phyloP scores from a whole-genome alignment of 1,140 invertebrate species.

The Oryzaephilus surinamensis region DNA sequence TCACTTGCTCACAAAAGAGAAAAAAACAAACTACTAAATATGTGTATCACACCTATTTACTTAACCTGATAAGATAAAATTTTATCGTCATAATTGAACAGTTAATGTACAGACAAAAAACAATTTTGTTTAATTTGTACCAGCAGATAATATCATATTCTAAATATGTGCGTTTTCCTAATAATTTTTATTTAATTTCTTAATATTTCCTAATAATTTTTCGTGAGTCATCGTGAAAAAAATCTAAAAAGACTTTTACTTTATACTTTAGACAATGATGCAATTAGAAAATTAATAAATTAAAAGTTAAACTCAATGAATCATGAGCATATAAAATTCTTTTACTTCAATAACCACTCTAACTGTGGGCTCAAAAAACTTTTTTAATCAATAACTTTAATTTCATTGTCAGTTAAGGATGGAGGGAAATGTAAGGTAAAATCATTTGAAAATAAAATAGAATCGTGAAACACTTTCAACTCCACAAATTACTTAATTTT shows the following conservation, averaged over 20 bases:
- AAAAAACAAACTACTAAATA: background rate
- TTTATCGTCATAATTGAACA: constrained; percentile 14
- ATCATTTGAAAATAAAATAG: constrained; percentile 5
- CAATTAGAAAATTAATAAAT: background rate
- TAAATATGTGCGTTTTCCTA: background rate
- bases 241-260: background rate
- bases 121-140: background rate
- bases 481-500: constrained; percentile 14
- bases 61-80: constrained; percentile 17
- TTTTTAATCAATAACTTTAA: constrained; percentile 19
- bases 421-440: constrained; percentile 4
- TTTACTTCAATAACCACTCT: too few relatives aligned
- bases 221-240: background rate
- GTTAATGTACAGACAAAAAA: too few relatives aligned
- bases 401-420: constrained; percentile 12
- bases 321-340: too few relatives aligned
- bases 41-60: constrained; percentile 8
- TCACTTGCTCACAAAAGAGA: background rate
- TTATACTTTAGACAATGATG: background rate
- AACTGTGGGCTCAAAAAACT: constrained; percentile 7
- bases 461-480: background rate
- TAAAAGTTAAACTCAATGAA: background rate
- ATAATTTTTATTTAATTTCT: background rate
- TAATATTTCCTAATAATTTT: background rate
- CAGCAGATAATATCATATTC: too few relatives aligned